These are phyloP conservation scores for Limnephilus auricula DNA, from an alignment of 2,888 invertebrate genomes.

Conservation along the genomic window DNA sequence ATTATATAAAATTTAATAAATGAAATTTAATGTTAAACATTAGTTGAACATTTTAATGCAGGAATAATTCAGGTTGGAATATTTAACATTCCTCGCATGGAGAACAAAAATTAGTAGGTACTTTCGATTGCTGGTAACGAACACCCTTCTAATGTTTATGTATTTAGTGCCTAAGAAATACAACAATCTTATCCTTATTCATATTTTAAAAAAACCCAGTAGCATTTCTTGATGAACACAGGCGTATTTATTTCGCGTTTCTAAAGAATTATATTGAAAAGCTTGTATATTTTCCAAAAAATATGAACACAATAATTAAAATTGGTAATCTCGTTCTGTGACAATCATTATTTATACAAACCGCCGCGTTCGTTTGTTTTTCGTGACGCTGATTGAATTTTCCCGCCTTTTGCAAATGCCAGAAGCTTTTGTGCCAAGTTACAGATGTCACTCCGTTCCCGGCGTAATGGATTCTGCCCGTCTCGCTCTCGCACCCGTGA, in stretches of 20 bases:
- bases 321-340: neutral
- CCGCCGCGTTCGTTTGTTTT: neutral
- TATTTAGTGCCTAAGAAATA: neutral
- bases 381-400: neutral
- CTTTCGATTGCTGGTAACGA: no score
- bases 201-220: neutral
- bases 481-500: neutral
- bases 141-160: no score
- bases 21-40: no score
- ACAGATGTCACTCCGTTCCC: neutral
- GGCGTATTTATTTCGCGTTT: neutral
- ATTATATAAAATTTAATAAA: no score
- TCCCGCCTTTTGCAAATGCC: neutral
- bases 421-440: neutral
- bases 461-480: neutral
- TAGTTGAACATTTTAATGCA: no score
- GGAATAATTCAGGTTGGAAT: no score
- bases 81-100: no score
- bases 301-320: neutral
- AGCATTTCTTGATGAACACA: no score
- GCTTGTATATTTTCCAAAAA: neutral
- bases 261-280: neutral
- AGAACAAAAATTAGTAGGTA: no score
- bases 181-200: neutral
- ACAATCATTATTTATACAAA: neutral